These are phyloP conservation scores for Parnassius orleans DNA, from an alignment of 2,888 invertebrate species.

Conservation along the genomic window DNA sequence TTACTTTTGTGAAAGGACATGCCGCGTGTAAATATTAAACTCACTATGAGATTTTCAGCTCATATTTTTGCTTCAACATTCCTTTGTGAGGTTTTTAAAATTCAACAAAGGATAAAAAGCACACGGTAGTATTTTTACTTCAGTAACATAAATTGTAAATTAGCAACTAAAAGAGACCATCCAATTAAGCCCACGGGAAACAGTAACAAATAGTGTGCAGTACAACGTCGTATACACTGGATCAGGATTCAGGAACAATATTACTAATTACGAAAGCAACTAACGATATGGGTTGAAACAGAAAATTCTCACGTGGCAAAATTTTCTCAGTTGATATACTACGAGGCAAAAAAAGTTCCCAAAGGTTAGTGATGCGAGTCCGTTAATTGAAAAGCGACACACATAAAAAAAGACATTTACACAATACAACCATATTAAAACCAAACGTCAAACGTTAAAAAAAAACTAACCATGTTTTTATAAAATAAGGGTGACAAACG, in stretches of 20 bases:
- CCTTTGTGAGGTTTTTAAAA: constrained; percentile 10
- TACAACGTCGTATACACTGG: not conserved
- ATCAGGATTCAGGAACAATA: not conserved
- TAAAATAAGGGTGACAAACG: no score
- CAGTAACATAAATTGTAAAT: constrained; percentile 11
- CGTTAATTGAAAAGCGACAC: no score
- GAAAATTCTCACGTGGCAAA: not conserved
- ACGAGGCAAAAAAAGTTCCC: no score
- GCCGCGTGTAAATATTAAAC: not conserved
- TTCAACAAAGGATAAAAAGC: constrained; percentile 3
- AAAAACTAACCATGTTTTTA: no score
- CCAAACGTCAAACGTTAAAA: no score
- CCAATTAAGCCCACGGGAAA: constrained; percentile 12
- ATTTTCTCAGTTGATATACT: no score
- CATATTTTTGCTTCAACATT: constrained; percentile 1
- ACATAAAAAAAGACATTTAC: no score
- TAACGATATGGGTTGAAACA: not conserved
- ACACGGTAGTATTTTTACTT: constrained; percentile 6
- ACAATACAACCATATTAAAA: no score
- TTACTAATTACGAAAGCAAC: constrained; percentile 6
- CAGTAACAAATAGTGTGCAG: not conserved
- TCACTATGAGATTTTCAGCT: constrained; percentile 4
- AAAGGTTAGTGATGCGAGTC: no score
- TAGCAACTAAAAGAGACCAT: constrained; percentile 12
- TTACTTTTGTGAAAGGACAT: not conserved